Percentiles rank a stretch among this genome's conserved stretches.
Evolutionary conservation across 2,113 vertebrate species (phyloP).

Genomic region (Gavialis gangeticus): DNA sequence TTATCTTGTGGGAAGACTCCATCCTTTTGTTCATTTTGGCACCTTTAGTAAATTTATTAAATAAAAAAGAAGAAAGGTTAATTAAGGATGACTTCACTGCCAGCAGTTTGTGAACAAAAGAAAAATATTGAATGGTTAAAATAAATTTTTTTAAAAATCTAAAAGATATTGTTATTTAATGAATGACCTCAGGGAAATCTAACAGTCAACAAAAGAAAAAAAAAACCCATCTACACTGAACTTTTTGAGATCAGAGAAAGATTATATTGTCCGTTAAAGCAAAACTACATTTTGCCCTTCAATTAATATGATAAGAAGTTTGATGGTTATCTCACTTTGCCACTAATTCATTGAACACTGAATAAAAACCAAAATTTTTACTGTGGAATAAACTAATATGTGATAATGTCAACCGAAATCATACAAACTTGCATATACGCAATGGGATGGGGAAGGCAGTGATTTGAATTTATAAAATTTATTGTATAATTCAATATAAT

Average conservation of each 20-base stretch:
- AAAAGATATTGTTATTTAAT: neutral
- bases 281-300: neutral
- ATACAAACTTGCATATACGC: accelerated
- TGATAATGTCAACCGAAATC: neutral
- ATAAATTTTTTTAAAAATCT: neutral
- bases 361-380: neutral
- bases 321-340: neutral
- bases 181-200: neutral
- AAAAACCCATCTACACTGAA: neutral
- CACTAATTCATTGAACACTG: neutral
- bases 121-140: neutral
- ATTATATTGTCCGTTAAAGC: neutral
- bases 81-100: neutral
- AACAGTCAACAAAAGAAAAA: neutral
- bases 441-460: neutral
- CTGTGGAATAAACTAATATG: neutral
- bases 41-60: neutral
- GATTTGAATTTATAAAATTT: neutral
- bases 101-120: neutral
- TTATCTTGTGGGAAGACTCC: neutral
- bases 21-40: neutral
- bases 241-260: neutral
- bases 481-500: neutral
- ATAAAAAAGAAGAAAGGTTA: neutral
- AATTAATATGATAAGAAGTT: neutral